Percentiles rank a stretch among this genome's conserved stretches.
These are phyloP conservation scores for Candidula unifasciata DNA, from an alignment of 2,888 invertebrate genomes.

Conservation along the genomic window DNA sequence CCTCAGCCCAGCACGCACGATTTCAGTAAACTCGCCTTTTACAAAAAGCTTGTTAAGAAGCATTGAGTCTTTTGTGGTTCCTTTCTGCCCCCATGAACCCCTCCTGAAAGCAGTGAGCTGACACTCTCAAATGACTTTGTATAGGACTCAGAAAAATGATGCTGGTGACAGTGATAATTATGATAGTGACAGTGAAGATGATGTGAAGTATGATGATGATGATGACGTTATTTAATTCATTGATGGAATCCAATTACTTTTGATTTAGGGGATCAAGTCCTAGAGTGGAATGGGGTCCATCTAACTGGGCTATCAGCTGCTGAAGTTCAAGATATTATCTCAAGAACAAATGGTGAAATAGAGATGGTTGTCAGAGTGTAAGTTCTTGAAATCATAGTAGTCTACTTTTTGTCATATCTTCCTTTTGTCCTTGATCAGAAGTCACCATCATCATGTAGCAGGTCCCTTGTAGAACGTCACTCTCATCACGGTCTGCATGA, in stretches of 20 bases:
- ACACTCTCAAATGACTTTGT: not conserved
- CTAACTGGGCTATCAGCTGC: constrained; percentile 82
- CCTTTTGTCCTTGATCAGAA: not conserved
- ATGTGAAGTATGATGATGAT: too few relatives aligned
- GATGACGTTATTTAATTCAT: not conserved
- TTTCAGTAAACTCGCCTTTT: too few relatives aligned
- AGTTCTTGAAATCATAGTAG: constrained; percentile 56
- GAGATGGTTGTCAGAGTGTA: constrained; percentile 81
- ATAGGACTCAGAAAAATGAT: not conserved
- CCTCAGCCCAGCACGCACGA: too few relatives aligned
- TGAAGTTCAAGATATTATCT: constrained; percentile 81
- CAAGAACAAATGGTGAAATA: constrained; percentile 80
- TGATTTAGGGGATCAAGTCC: constrained; percentile 81
- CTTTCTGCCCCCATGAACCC: too few relatives aligned
- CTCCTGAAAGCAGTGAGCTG: too few relatives aligned
- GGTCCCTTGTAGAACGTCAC: too few relatives aligned
- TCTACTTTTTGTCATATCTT: not conserved
- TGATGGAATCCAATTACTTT: not conserved
- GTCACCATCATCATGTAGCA: not conserved
- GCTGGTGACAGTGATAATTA: not conserved
- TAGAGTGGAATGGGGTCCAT: constrained; percentile 83
- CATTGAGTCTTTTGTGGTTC: too few relatives aligned
- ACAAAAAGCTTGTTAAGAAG: too few relatives aligned
- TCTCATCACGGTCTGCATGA: too few relatives aligned
- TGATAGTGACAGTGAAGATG: not conserved